Percentiles rank a stretch among this genome's conserved stretches.
phyloP scores from a whole-genome alignment of 2,888 invertebrate genomes.

The Sclerodermus sp. region DNA sequence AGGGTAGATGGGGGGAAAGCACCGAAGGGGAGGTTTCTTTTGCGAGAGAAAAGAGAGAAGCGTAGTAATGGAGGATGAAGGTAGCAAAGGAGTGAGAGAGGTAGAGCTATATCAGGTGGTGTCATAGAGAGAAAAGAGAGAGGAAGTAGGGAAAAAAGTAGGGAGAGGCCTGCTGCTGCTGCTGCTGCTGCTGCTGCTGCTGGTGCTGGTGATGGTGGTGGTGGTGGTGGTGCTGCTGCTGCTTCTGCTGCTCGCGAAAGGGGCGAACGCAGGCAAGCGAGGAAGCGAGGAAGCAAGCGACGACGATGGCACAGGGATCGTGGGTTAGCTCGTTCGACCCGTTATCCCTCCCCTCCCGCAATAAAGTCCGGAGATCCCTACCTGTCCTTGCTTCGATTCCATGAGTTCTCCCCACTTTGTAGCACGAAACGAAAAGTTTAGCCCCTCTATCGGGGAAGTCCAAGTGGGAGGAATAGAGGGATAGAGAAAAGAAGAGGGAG shows the following conservation, averaged over 20 bases:
- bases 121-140: slow-evolving; percentile 15
- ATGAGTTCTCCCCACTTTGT: slow-evolving; percentile 22
- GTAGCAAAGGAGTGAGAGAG: slow-evolving; percentile 1
- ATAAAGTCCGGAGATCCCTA: slow-evolving; percentile 27
- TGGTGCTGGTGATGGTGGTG: too few species aligned
- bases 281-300: too few species aligned
- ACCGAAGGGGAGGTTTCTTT: slow-evolving; percentile 19
- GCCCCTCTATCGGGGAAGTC: slow-evolving; percentile 1
- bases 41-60: background rate
- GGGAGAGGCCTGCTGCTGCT: too few species aligned
- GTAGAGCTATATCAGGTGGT: background rate
- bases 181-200: too few species aligned
- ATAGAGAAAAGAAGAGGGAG: background rate
- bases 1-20: background rate
- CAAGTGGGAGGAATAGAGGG: background rate
- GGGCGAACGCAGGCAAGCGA: slow-evolving; percentile 15
- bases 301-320: slow-evolving; percentile 32
- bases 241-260: too few species aligned
- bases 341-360: slow-evolving; percentile 50
- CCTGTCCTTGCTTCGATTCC: slow-evolving; percentile 45
- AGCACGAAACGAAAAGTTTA: slow-evolving; percentile 19
- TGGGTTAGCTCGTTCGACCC: slow-evolving; percentile 58
- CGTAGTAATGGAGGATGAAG: slow-evolving; percentile 15
- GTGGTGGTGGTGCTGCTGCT: slow-evolving; percentile 8
- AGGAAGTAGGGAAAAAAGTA: background rate